Percentiles rank a stretch among this genome's conserved stretches.
Conservation (phyloP, 2,888 invertebrate genomes). For the Cabera pusaria region DNA sequence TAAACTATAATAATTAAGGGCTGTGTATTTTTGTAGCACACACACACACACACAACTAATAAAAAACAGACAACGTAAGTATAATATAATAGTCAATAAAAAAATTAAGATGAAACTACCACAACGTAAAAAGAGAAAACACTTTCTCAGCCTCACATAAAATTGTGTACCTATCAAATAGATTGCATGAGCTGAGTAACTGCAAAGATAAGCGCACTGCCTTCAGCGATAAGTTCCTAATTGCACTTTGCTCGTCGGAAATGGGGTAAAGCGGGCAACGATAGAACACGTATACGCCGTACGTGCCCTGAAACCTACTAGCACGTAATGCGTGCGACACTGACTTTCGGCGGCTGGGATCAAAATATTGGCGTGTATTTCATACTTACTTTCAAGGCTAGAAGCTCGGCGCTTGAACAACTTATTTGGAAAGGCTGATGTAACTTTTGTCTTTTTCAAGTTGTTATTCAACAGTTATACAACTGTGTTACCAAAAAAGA, state of each 20-base stretch:
- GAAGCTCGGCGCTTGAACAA: constrained; percentile 11
- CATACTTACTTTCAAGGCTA: constrained; percentile 33
- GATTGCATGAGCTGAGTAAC: constrained; percentile 34
- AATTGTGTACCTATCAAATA: constrained; percentile 13
- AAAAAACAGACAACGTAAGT: too few relatives aligned
- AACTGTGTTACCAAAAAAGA: too few relatives aligned
- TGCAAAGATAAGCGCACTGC: constrained; percentile 39
- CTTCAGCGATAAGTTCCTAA: constrained; percentile 69
- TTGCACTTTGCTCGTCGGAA: constrained; percentile 68
- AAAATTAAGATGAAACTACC: too few relatives aligned
- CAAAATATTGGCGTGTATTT: constrained; percentile 47
- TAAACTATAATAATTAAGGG: too few relatives aligned
- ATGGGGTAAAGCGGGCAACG: constrained; percentile 59
- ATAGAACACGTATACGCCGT: constrained; percentile 53
- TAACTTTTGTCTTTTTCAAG: constrained; percentile 3
- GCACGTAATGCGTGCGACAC: constrained; percentile 50
- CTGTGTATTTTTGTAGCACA: too few relatives aligned
- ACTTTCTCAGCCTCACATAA: too few relatives aligned
- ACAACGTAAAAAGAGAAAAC: too few relatives aligned
- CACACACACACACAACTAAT: constrained; percentile 1
- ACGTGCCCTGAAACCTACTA: constrained; percentile 66
- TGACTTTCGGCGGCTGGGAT: constrained; percentile 41
- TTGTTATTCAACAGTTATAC: too few relatives aligned
- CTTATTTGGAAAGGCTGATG: constrained; percentile 13
- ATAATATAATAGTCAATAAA: too few relatives aligned